Base-by-base conservation (phyloP, 2,797 vertebrate species). In the Melanotaenia maccullochi region DNA sequence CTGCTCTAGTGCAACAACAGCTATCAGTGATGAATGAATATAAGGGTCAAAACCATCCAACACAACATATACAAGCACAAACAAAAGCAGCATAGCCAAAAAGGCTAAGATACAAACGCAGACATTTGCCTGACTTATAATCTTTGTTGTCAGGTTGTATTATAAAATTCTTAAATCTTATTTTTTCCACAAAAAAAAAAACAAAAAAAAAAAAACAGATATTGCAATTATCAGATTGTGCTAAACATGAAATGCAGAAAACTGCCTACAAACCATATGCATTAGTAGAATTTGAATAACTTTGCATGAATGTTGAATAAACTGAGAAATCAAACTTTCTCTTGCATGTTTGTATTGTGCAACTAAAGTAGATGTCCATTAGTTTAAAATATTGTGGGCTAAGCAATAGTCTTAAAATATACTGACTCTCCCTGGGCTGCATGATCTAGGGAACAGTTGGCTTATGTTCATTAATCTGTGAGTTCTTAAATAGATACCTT, bases 401-500 rank as follows among this genome's bases (percentile, higher is more conserved):
- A 76, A 30, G 60, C 65, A 62, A 40, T 55, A 40, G 18, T 60
- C 49, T 49, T 33, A 65, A 24, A 51, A 22, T 4, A 60, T 36
- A n/a, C 11, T n/a, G 9, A 35, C 20, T n/a, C 12, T 51, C 40
- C 47, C 18, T 0, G 25, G 63, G 55, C 32, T 30, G 18, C 44
- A 51, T 60, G 40, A 67, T 0, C 69, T 44, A 65, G 40, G 66
- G 66, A 72, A 75, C 42, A 71, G 65, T 72, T 70, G n/a, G 55
- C 49, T 63, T 44, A 60, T 80, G 71, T 56, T 69, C n/a, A 73
- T 67, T 86, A 88, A 90, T 90, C 85, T 76, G 78, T 78, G 78
- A 80, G 62, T 74, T 79, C 81, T 66, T 85, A 84, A 82, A 79
- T 73, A 75, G 71, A 75, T 68, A 60, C 75, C 60, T 74, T 52